Conservation (phyloP, 2,113 vertebrate species). For the Papio anubis region DNA sequence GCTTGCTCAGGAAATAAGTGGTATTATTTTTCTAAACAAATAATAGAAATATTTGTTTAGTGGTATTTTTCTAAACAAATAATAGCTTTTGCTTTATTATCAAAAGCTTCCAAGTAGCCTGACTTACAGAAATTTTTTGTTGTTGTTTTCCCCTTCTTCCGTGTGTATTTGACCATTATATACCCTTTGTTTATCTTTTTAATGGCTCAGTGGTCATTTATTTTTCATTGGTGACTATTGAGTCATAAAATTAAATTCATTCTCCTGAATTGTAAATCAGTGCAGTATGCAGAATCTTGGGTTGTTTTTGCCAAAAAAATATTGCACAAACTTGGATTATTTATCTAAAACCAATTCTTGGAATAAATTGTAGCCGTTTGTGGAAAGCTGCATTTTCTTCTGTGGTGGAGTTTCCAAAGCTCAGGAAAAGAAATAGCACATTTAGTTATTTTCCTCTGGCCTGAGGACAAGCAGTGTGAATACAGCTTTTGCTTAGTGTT, state of each 20-base stretch:
- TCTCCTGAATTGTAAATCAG: constrained; percentile 46
- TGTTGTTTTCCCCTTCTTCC: neutral
- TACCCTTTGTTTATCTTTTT: neutral
- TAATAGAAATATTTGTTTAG: neutral
- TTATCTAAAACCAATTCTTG: constrained; percentile 45
- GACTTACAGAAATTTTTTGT: neutral
- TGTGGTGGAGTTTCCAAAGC: neutral
- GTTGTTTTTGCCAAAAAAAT: constrained; percentile 44
- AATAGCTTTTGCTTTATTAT: constrained; percentile 2
- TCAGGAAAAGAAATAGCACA: neutral
- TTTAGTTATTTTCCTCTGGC: neutral
- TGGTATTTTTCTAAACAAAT: constrained; percentile 10
- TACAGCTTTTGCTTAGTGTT: neutral
- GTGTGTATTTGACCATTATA: neutral
- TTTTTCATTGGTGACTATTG: neutral
- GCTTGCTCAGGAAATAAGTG: neutral
- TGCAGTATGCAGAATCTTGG: neutral
- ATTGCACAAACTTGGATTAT: constrained; percentile 42
- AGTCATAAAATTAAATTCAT: constrained; percentile 38
- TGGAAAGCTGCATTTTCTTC: neutral
- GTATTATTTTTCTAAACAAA: neutral
- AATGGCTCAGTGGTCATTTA: neutral
- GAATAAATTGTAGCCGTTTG: neutral
- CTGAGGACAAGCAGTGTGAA: neutral
- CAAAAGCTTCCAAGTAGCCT: neutral